A percentile compares a stretch with the other conserved stretches of the same genome.
phyloP scores from a whole-genome alignment of 2,797 vertebrate genomes.

The Lerista edwardsae region DNA sequence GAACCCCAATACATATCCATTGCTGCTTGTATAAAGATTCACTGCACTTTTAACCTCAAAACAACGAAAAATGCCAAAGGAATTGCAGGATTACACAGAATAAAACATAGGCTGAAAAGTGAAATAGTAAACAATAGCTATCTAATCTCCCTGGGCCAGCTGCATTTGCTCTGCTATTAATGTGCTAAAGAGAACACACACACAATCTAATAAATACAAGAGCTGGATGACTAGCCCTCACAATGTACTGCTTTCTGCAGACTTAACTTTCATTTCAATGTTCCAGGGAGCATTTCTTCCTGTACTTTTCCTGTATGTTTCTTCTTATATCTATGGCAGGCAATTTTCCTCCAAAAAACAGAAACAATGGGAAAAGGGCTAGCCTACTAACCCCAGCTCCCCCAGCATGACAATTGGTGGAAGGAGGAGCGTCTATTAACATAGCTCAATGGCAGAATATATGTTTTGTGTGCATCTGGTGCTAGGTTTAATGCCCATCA shows the following conservation, averaged over 20 bases:
- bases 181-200: conserved; percentile 7
- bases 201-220: conserved; percentile 35
- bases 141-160: conserved; percentile 49
- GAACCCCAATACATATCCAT: background rate
- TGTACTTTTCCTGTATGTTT: background rate
- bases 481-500: background rate
- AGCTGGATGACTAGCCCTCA: background rate
- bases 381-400: no score
- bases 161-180: conserved; percentile 57
- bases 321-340: background rate
- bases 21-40: conserved; percentile 7
- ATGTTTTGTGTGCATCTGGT: background rate
- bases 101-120: conserved; percentile 39
- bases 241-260: conserved; percentile 28
- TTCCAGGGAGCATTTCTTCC: background rate
- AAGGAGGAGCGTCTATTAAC: no score
- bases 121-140: conserved; percentile 43
- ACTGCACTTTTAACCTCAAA: conserved; percentile 20
- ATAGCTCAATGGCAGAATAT: background rate
- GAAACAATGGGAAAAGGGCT: no score
- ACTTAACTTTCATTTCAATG: conserved; percentile 1
- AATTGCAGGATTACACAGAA: conserved; percentile 55
- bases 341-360: background rate
- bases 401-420: no score
- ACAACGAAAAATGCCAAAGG: conserved; percentile 37